Evolutionary conservation across 2,797 vertebrate genomes (phyloP), one percentile per base, ranked within the genome.

Genomic region (Sebastes wilsoni): DNA sequence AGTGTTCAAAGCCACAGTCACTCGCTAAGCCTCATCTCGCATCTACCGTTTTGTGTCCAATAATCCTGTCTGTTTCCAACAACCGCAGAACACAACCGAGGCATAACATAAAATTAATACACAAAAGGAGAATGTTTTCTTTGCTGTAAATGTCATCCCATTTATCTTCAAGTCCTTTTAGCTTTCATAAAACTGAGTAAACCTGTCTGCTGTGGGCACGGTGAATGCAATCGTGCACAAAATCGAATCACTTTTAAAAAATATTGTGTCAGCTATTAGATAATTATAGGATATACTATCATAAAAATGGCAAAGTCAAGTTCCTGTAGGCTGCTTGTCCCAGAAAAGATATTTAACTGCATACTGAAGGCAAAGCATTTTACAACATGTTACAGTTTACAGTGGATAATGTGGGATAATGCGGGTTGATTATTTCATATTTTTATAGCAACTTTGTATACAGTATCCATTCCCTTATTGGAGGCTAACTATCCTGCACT

Each of bases 21-120:
- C 74, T 89, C 67, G 6, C 90, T 93, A 92, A 92, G 93, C 93
- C 89, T 92, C 89, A 89, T 84, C 93, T 94, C 83, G n/a, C 90
- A 85, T 91, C 91, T 77, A 87, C 77, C 79, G 86, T 83, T 88
- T 83, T 86, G 84, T 85, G 80, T 89, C 87, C 84, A 93, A 81
- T 92, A 92, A 92, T 92, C 91, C 89, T 87, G 87, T 87, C 85
- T 82, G 87, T 87, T 85, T 91, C 79, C 69, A 81, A 77, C 78
- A 77, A 85, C 71, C 73, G 79, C 77, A 80, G 87, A 79, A 79
- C 78, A 84, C 78, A 78, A 83, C 73, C n/a, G 56, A 89, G 27
- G 80, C 86, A 89, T 55, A 23, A 77, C 82, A 91, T 72, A 64
- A 64, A 86, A 91, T 65, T 56, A 75, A 54, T 69, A 42, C 52